Evolutionary conservation across 2,113 vertebrate species (phyloP), one percentile per base, ranked within the genome.

Genomic region (Pelobates fuscus): DNA sequence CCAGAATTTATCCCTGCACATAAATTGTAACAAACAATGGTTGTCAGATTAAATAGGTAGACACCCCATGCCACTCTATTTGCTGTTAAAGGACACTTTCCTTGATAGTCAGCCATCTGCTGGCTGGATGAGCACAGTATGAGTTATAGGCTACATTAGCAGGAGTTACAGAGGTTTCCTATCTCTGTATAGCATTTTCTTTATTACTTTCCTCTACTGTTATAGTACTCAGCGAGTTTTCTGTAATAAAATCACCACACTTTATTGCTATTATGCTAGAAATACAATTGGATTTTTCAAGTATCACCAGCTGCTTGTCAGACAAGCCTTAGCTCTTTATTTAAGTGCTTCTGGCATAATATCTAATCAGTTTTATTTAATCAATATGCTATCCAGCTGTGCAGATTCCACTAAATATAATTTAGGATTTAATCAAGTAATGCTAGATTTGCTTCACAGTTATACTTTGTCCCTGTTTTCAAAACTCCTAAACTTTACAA

Each of bases 311-410:
- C 75, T 78, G 44, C 58, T 80, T 80, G 60, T 66, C 77, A 71
- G 82, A 70, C 57, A 67, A 44, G 77, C 67, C 58, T 82, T 83
- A 83, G 78, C 21, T 81, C 60, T 80, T 84, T 79, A 79, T 79
- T 76, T 75, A 83, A 80, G 27, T 71, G 67, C 61, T 62, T 80
- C 78, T 58, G 49, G 23, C 44, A 79, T 70, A 81, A 81, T 70
- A 71, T 78, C 63, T 71, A 84, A 84, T 85, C 82, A 72, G 81
- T 84, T 80, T 83, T 79, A 84, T 81, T 80, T 83, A 82, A 84
- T 86, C 83, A 81, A 88, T 84, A 81, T 59, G 68, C 65, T 81
- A 71, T 55, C 83, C 80, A 80, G 63, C 65, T 71, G 82, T 69
- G 67, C 37, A 80, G 72, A 81, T 81, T 80, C 72, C 61, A 59